These are phyloP conservation scores for Ips typographus DNA, from an alignment of 1,140 invertebrate genomes.

Conservation along the genomic window DNA sequence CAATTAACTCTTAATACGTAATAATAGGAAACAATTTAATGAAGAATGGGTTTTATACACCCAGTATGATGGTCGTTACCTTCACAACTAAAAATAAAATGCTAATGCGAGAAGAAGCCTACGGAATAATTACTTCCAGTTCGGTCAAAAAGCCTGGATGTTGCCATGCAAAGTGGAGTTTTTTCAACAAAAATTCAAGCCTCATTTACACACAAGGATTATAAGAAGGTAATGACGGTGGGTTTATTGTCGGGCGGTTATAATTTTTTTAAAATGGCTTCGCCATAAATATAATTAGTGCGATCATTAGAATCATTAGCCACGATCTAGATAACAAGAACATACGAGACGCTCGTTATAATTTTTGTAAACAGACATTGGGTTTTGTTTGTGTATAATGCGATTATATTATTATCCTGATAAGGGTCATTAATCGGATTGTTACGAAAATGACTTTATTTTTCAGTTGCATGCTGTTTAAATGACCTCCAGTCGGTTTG, in stretches of 20 bases:
- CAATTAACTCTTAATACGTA: constrained; percentile 14
- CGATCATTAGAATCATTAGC: constrained; percentile 19
- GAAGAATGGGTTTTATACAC: too few relatives aligned
- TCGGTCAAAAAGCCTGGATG: too few relatives aligned
- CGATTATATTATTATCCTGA: constrained; percentile 6
- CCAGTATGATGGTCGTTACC: too few relatives aligned
- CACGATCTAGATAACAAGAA: constrained; percentile 16
- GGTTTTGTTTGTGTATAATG: constrained; percentile 4
- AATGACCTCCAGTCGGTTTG: too few relatives aligned
- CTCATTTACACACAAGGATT: constrained; percentile 12
- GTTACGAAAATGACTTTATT: constrained; percentile 22
- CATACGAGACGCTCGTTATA: constrained; percentile 16
- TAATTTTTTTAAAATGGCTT: constrained; percentile 11
- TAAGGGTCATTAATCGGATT: constrained; percentile 21
- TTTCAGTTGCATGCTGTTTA: neutral
- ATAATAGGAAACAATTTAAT: neutral
- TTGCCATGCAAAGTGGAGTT: neutral
- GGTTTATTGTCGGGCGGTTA: constrained; percentile 1
- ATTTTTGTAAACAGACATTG: constrained; percentile 11
- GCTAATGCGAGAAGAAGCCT: too few relatives aligned
- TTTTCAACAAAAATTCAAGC: constrained; percentile 10
- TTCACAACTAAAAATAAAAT: too few relatives aligned
- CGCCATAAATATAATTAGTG: constrained; percentile 18
- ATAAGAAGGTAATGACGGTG: neutral
- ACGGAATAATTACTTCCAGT: too few relatives aligned